These are phyloP conservation scores for Coenonympha glycerion DNA, from an alignment of 2,888 invertebrate species.

Conservation along the genomic window DNA sequence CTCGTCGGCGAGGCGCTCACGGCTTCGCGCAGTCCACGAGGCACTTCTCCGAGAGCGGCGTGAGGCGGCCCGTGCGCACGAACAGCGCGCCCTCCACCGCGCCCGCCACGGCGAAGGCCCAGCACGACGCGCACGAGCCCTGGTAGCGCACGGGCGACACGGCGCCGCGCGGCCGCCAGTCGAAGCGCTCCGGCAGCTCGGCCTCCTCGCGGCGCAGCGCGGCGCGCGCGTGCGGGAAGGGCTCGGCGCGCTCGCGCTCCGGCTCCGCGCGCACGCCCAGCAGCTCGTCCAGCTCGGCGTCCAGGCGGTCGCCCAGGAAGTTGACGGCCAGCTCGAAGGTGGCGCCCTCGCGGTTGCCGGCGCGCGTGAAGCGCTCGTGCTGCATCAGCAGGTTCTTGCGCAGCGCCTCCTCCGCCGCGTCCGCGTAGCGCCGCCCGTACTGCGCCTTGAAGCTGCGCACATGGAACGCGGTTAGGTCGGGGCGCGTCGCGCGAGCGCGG, in stretches of 20 bases:
- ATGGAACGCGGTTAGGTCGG: too few relatives aligned
- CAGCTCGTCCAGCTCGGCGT: constrained; percentile 42
- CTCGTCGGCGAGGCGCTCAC: constrained; percentile 32
- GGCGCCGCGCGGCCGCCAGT: constrained; percentile 57
- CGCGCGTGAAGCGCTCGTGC: constrained; percentile 43
- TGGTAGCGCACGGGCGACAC: constrained; percentile 58
- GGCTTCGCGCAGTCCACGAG: constrained; percentile 61
- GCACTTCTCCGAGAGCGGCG: constrained; percentile 55
- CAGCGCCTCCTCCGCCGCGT: constrained; percentile 51
- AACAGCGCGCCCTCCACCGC: constrained; percentile 65
- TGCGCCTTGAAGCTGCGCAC: constrained; percentile 41
- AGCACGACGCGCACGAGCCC: constrained; percentile 54
- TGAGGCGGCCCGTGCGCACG: constrained; percentile 46
- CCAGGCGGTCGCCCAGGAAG: constrained; percentile 51
- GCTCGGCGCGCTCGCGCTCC: constrained; percentile 32
- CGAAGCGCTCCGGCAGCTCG: constrained; percentile 49
- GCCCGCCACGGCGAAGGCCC: constrained; percentile 64
- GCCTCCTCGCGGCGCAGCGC: constrained; percentile 34
- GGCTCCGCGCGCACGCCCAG: constrained; percentile 36
- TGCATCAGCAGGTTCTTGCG: constrained; percentile 53
- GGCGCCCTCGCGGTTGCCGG: constrained; percentile 57
- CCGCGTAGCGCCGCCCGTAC: constrained; percentile 44
- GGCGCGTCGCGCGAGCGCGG: too few relatives aligned
- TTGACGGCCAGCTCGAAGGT: constrained; percentile 44
- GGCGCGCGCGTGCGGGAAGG: constrained; percentile 45